Evolutionary conservation across 2,888 invertebrate genomes (phyloP), one percentile per base, ranked within the genome.

Genomic region (Stictocephala bisonia): DNA sequence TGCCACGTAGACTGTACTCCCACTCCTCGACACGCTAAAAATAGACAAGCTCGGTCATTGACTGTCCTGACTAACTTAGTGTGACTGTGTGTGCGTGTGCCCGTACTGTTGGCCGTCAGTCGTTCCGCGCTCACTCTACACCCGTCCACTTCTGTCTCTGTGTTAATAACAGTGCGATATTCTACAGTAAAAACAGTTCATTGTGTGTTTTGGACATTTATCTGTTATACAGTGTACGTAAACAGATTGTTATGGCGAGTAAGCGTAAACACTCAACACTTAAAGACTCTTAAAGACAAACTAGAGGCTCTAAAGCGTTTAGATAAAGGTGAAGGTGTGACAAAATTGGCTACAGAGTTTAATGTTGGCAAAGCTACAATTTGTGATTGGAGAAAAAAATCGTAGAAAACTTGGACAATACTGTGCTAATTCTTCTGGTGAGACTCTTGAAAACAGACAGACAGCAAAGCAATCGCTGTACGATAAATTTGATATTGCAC

Each of bases 251-350:
- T 35, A 50, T 50, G 53, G 3, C 53, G 3, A 53, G 2, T 26
- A 74, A 74, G 31, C 67, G 50, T 27, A 73, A 56, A 20, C 53
- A 73, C 27, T 51, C 20, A 11, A 50, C 68, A n/a, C 40, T 73
- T 18, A n/a, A n/a, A n/a, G n/a, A 72, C 77, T 44, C 40, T 77
- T 11, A 70, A 77, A 77, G 44, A 75, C 66, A 77, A 77, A 70
- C 35, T 77, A n/a, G 56, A 74, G 27, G 76, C 71, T 31, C 69
- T 76, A 44, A 51, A 64, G 31, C 71, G 75, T 53, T 68, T 20
- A 27, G 56, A 56, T 31, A 31, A 56, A n/a, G n/a, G n/a, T n/a
- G n/a, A n/a, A n/a, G n/a, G 56, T 56, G 29, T 71, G 22, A 72
- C 60, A 15, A 74, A 60, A 35, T 31, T 74, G 11, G 71, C 75